Evolutionary conservation across 1,140 invertebrate species (phyloP).

Genomic region (Diabrotica virgifera): DNA sequence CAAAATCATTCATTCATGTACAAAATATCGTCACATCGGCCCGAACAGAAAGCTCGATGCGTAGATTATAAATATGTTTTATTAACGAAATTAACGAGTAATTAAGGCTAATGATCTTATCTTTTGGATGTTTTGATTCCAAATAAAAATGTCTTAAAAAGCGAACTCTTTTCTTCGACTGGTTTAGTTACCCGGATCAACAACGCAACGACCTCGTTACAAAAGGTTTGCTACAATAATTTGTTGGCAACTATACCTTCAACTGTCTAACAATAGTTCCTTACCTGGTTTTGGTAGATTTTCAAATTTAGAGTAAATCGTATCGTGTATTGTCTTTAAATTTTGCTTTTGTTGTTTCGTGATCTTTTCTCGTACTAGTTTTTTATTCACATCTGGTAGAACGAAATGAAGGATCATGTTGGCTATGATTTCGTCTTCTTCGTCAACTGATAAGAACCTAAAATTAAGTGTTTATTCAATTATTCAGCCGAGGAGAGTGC

Average conservation of each 20-base stretch:
- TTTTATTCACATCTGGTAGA: slow-evolving; percentile 57
- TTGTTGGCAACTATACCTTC: neutral
- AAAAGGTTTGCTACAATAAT: neutral
- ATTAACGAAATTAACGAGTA: no score
- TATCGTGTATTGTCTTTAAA: slow-evolving; percentile 38
- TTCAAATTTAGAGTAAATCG: slow-evolving; percentile 39
- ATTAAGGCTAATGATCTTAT: no score
- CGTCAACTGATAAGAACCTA: neutral
- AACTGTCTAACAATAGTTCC: neutral
- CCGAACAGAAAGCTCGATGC: no score
- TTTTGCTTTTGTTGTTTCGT: slow-evolving; percentile 37
- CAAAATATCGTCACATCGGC: no score
- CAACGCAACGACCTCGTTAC: neutral
- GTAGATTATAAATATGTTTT: no score
- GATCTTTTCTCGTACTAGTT: slow-evolving; percentile 43
- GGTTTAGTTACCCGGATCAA: no score
- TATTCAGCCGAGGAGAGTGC: no score
- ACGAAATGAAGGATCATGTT: slow-evolving; percentile 63
- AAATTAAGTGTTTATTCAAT: no score
- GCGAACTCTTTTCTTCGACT: no score
- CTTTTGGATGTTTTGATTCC: no score
- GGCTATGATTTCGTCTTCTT: slow-evolving; percentile 58
- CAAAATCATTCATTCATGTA: no score
- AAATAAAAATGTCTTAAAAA: no score
- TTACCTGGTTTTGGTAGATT: slow-evolving; percentile 33